Conservation (phyloP, 2,113 vertebrate genomes). For the Trogon surrucura region DNA sequence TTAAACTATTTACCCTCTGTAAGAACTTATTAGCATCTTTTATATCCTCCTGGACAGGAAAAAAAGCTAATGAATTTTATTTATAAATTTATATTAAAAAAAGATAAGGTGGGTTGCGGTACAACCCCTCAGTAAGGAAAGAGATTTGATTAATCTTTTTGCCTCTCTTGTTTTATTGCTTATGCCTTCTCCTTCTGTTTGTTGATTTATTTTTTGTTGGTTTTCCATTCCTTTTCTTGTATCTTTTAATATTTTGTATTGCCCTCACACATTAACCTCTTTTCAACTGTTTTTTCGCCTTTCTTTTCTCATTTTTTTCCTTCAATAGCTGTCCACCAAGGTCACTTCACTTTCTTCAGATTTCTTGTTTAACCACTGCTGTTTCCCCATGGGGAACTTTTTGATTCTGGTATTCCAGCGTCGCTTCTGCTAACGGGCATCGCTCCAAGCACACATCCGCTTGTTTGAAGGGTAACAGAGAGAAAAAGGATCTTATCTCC, state of each 20-base stretch:
- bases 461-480: not conserved
- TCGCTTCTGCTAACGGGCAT: accelerated
- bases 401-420: not conserved
- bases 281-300: not conserved
- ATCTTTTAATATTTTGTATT: not conserved
- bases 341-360: not conserved
- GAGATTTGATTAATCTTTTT: constrained; percentile 8
- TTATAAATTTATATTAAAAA: not conserved
- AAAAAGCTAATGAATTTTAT: not conserved
- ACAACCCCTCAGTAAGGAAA: not conserved
- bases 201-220: not conserved
- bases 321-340: not conserved
- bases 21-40: constrained; percentile 22
- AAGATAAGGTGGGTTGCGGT: not conserved
- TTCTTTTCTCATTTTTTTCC: not conserved
- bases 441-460: not conserved
- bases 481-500: not conserved
- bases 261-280: not conserved
- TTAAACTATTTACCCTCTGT: constrained; percentile 47
- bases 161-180: not conserved
- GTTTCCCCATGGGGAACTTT: not conserved
- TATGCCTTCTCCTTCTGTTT: not conserved
- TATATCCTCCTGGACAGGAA: not conserved
- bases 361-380: not conserved
- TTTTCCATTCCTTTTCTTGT: not conserved